Conservation (phyloP, 2,888 invertebrate genomes). For the Anorthoa munda region DNA sequence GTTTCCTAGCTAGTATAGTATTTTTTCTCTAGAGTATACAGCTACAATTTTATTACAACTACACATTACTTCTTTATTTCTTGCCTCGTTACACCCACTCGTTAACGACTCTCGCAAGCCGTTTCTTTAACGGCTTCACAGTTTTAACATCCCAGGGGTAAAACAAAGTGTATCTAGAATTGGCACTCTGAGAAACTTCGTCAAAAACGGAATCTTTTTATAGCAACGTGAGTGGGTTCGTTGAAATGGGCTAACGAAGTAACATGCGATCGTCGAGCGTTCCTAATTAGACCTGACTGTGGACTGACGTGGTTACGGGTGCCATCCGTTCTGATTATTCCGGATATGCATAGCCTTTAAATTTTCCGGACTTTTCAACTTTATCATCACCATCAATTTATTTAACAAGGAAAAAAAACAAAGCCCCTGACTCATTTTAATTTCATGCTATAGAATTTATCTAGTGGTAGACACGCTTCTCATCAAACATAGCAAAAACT, state of each 20-base stretch:
- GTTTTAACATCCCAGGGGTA: neutral
- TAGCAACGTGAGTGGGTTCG: constrained; percentile 15
- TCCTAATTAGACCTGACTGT: constrained; percentile 13
- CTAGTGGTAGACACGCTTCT: no score
- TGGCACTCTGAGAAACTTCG: constrained; percentile 25
- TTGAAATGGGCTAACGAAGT: constrained; percentile 47
- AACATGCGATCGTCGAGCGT: constrained; percentile 28
- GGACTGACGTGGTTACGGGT: constrained; percentile 11
- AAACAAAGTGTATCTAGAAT: constrained; percentile 35
- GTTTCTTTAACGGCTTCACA: constrained; percentile 12
- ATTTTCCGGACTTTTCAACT: neutral
- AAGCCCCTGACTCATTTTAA: no score
- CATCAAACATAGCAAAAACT: no score
- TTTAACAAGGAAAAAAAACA: no score
- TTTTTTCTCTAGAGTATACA: neutral
- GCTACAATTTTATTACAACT: neutral
- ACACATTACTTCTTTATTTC: constrained; percentile 2
- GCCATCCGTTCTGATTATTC: neutral
- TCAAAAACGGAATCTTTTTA: constrained; percentile 39
- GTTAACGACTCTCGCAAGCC: constrained; percentile 14
- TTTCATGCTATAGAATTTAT: no score
- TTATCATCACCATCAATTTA: no score
- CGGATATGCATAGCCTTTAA: neutral
- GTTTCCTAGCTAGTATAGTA: no score
- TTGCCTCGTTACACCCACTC: constrained; percentile 4